Evolutionary conservation across 1,140 invertebrate genomes (phyloP).

Genomic region (Euwallacea fornicatus): DNA sequence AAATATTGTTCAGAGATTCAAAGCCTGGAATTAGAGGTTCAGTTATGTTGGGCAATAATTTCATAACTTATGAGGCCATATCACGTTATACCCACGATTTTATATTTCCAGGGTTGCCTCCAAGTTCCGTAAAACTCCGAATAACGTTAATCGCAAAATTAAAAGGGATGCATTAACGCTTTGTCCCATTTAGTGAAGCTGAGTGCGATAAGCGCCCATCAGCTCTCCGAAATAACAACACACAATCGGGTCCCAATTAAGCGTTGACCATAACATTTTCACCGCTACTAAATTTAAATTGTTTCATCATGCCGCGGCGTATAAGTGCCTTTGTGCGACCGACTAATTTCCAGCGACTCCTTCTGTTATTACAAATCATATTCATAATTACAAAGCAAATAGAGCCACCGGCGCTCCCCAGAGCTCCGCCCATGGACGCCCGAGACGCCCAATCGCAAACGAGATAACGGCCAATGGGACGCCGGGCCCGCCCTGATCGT

Average conservation of each 20-base stretch:
- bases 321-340: conserved; percentile 51
- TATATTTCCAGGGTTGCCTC: too few species aligned
- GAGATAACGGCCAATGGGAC: conserved; percentile 31
- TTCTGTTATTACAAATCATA: conserved; percentile 56
- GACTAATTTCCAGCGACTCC: conserved; percentile 52
- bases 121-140: too few species aligned
- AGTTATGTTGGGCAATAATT: too few species aligned
- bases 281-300: conserved; percentile 53
- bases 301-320: conserved; percentile 48
- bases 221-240: conserved; percentile 23
- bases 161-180: conserved; percentile 11
- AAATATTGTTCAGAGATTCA: too few species aligned
- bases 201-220: conserved; percentile 9
- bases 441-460: conserved; percentile 36
- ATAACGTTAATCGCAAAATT: conserved; percentile 7
- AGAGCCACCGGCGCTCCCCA: conserved; percentile 40
- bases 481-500: conserved; percentile 22
- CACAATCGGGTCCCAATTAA: conserved; percentile 42
- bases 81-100: too few species aligned
- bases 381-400: conserved; percentile 56
- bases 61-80: too few species aligned
- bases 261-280: conserved; percentile 47
- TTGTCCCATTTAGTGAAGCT: conserved; percentile 15
- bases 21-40: too few species aligned
- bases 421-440: conserved; percentile 36